These are phyloP conservation scores for Oxyura jamaicensis DNA, from an alignment of 2,113 vertebrate genomes.

Conservation along the genomic window DNA sequence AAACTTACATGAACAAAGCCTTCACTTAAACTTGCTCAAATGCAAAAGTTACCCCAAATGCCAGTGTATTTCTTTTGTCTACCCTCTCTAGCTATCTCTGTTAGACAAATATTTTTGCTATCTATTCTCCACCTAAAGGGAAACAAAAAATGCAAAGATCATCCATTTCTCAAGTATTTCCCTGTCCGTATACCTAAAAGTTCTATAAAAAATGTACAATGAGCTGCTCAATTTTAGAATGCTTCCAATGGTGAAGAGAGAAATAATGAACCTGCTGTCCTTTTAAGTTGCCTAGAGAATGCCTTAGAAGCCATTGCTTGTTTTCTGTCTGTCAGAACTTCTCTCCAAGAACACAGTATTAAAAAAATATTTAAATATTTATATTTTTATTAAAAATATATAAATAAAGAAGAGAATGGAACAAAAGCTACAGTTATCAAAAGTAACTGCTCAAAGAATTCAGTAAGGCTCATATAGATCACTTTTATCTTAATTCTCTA, in stretches of 20 bases:
- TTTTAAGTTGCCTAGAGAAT: neutral
- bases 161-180: neutral
- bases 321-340: neutral
- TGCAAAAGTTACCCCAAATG: neutral
- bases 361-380: neutral
- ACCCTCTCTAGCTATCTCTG: neutral
- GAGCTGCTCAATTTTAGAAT: neutral
- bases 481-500: neutral
- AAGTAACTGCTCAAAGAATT: neutral
- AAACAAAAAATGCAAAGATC: neutral
- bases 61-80: neutral
- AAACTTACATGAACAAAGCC: neutral
- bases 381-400: too few relatives aligned
- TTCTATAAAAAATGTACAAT: neutral
- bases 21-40: neutral
- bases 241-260: neutral
- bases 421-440: neutral
- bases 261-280: rapidly evolving
- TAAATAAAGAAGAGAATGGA: neutral
- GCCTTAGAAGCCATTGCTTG: neutral
- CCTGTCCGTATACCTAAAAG: neutral
- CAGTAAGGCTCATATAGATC: neutral
- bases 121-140: neutral
- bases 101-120: neutral
- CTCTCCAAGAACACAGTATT: neutral